Evolutionary conservation across 2,888 invertebrate species (phyloP).

Genomic region (Cryptus armator): DNA sequence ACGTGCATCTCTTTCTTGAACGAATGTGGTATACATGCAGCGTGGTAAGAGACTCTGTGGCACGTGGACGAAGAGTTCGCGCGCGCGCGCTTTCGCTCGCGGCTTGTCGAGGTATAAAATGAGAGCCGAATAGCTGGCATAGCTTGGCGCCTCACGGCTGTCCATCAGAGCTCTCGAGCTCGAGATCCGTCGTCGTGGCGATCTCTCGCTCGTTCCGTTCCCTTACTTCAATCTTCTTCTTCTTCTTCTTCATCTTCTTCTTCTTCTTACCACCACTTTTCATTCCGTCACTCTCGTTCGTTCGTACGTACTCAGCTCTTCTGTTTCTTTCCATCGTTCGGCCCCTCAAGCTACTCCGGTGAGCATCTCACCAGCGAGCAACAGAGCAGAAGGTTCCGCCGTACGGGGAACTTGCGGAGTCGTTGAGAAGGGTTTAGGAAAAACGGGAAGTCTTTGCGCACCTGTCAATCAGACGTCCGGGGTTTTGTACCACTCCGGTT

Average conservation of each 20-base stretch:
- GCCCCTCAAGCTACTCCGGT: constrained; percentile 39
- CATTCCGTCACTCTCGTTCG: constrained; percentile 21
- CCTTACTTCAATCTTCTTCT: constrained; percentile 58
- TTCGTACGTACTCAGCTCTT: constrained; percentile 37
- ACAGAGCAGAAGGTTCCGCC: constrained; percentile 73
- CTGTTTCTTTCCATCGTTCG: constrained; percentile 46
- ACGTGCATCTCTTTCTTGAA: constrained; percentile 45
- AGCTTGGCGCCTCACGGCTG: constrained; percentile 81
- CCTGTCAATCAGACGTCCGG: constrained; percentile 83
- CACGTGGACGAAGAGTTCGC: constrained; percentile 59
- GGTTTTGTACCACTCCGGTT: constrained; percentile 82
- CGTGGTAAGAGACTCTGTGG: constrained; percentile 47
- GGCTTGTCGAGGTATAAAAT: constrained; percentile 70
- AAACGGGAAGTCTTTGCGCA: constrained; percentile 82
- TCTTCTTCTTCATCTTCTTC: constrained; percentile 44
- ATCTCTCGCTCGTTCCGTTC: constrained; percentile 62
- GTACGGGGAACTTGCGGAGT: constrained; percentile 79
- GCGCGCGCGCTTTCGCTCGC: constrained; percentile 43
- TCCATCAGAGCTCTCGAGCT: constrained; percentile 76
- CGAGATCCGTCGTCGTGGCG: constrained; percentile 63
- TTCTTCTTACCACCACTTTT: background rate
- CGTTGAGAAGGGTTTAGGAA: constrained; percentile 78
- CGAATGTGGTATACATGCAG: constrained; percentile 35
- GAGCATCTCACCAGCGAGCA: constrained; percentile 53
- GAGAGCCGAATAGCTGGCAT: constrained; percentile 81